These are phyloP conservation scores for Leucophenga varia DNA, from an alignment of 1,140 invertebrate species.

Conservation along the genomic window DNA sequence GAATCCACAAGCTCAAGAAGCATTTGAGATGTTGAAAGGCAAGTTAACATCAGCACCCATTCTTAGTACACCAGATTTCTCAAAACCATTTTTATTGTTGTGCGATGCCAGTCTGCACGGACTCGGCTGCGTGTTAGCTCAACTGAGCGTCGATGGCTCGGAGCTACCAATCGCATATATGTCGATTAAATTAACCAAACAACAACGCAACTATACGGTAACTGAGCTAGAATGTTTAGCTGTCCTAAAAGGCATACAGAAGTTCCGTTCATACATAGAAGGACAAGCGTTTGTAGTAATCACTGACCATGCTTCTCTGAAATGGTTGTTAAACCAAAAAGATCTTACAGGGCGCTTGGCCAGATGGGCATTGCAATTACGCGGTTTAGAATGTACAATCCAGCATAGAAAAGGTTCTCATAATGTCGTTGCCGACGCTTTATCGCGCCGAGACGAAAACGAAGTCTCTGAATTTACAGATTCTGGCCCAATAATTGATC, in stretches of 20 bases:
- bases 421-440: constrained; percentile 9
- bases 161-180: constrained; percentile 28
- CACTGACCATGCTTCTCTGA: constrained; percentile 18
- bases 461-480: constrained; percentile 1
- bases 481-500: constrained; percentile 3
- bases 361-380: constrained; percentile 9
- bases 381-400: constrained; percentile 8
- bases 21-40: constrained; percentile 8
- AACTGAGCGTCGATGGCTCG: constrained; percentile 11
- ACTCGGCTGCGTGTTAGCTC: constrained; percentile 11
- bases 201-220: constrained; percentile 25
- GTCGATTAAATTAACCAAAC: constrained; percentile 23
- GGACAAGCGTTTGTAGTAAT: constrained; percentile 10
- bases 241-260: constrained; percentile 9
- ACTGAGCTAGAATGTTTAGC: constrained; percentile 24
- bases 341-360: constrained; percentile 16
- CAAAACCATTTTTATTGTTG: constrained; percentile 12
- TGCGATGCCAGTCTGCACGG: constrained; percentile 22
- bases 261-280: constrained; percentile 19
- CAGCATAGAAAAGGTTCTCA: constrained; percentile 5
- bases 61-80: constrained; percentile 11
- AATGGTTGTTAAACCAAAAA: constrained; percentile 21
- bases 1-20: background rate
- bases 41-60: constrained; percentile 6
- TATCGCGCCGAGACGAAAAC: constrained; percentile 5